Percentiles rank a stretch among this genome's conserved stretches.
These are phyloP conservation scores for Bothrops jararaca DNA, from an alignment of 2,113 vertebrate species.

Conservation along the genomic window DNA sequence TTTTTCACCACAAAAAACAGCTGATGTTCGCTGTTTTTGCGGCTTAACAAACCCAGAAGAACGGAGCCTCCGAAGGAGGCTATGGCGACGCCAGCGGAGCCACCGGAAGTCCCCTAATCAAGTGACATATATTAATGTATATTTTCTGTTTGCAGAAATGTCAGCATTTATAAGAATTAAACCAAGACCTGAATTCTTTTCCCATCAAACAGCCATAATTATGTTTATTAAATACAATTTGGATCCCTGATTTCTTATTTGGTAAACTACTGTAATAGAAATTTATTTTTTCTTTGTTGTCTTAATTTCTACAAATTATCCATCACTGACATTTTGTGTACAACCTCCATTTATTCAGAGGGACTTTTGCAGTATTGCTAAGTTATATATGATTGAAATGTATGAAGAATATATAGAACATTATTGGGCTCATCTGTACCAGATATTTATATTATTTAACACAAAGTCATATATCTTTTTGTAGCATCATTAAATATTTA, in stretches of 20 bases:
- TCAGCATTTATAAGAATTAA: not conserved
- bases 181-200: not conserved
- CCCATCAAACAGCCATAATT: not conserved
- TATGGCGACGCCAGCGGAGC: too few species aligned
- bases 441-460: not conserved
- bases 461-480: not conserved
- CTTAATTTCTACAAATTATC: not conserved
- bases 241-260: not conserved
- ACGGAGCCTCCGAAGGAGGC: too few species aligned
- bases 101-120: too few species aligned
- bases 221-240: not conserved
- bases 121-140: not conserved
- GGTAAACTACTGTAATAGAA: not conserved
- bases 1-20: too few species aligned
- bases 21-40: too few species aligned
- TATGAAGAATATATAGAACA: not conserved
- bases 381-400: not conserved
- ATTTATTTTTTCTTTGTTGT: not conserved
- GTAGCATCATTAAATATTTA: conserved; percentile 15
- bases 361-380: not conserved
- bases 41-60: too few species aligned
- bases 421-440: not conserved
- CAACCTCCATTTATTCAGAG: not conserved
- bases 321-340: not conserved
- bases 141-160: not conserved